Base-by-base conservation (phyloP, 1,140 invertebrate species). In the Bombus polaris region DNA sequence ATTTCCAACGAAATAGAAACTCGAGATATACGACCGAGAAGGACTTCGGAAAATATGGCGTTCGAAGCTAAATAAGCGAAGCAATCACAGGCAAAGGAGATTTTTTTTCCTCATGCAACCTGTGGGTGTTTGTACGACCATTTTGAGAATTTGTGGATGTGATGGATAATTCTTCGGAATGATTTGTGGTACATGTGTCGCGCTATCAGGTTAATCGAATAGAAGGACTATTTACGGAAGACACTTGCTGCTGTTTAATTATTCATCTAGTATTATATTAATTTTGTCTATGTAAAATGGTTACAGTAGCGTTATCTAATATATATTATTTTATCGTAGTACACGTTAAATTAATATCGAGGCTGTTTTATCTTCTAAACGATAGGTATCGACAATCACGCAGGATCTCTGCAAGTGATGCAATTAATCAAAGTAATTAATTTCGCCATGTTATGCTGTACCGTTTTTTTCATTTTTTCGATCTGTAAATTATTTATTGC, bases 1-100 rank as follows among this genome's bases (percentile, higher is more conserved):
- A 85, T 88, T 89, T 65, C 44, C 32, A 59, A 62, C 66, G 88
- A 88, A 85, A 88, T 81, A 71, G 87, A 70, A 68, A 82, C 78
- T 72, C 22, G 37, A 72, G 47, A n/a, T 44, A 25, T 37, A 47
- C 59, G 22, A 42, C 4, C 4, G 57, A 65, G 80, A 65, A 47
- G 57, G 6, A 53, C 47, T 53, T 53, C 0, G 18, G 18, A 59
- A 44, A 72, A 25, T 53, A 53, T 53, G 65, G 3, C 9, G 59
- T 32, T 44, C 66, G n/a, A 28, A 35, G 44, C 10, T 35, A 53
- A 66, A n/a, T 77, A 47, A 57, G n/a, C 44, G 47, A 62, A 42
- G 39, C 37, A 66, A 72, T 37, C 44, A 18, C 8, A 78, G 37
- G 35, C 72, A 65, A 88, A 39, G 1, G 2, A 71, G 25, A 0